Base-by-base conservation (phyloP, 1,140 invertebrate species). In the Hermatobates lingyangjiaoensis region DNA sequence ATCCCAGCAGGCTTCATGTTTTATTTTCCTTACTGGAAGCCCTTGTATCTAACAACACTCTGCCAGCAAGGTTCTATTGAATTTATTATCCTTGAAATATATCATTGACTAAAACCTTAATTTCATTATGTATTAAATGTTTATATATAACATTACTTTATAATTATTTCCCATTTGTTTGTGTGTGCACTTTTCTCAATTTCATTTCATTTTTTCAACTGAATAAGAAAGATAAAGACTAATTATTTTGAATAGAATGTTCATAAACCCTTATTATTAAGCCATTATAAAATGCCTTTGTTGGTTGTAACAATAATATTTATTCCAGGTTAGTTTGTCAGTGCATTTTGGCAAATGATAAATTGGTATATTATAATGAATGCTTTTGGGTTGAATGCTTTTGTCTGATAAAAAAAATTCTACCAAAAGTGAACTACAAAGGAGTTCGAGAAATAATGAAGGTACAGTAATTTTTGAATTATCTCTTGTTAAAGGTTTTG, bases 351-450 rank as follows among this genome's bases (percentile, higher is more conserved):
- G 75, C 70, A 28, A 82, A 76, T 68, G 85, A 91, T 26, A 83
- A 83, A 63, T 68, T 94, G 10, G 68, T 74, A 15, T 81, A 83
- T 63, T 72, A 79, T 49, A 78, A 86, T 62, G 72, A 77, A 59
- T 77, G 83, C 52, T 88, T 87, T 68, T 94, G 88, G 91, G 79
- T 86, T 14, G 79, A 83, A 63, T 83, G 80, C 62, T 95, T 96
- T 67, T 72, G 77, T 52, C 69, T 95, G 2, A 82, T 96, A 39
- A 74, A 81, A 57, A 80, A 77, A 61, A 82, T 94, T 52, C 85
- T 96, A 62, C 78, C 80, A 30, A 80, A 83, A 52, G 91, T 95
- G 12, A 88, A 94, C 65, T 97, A 97, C 63, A 97, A 96, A 71
- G 90, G 86, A 44, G 87, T 91, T 1, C 68, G 87, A 58, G 86